Base-by-base conservation (phyloP, 2,113 vertebrate genomes). In the Rhinopithecus roxellana region DNA sequence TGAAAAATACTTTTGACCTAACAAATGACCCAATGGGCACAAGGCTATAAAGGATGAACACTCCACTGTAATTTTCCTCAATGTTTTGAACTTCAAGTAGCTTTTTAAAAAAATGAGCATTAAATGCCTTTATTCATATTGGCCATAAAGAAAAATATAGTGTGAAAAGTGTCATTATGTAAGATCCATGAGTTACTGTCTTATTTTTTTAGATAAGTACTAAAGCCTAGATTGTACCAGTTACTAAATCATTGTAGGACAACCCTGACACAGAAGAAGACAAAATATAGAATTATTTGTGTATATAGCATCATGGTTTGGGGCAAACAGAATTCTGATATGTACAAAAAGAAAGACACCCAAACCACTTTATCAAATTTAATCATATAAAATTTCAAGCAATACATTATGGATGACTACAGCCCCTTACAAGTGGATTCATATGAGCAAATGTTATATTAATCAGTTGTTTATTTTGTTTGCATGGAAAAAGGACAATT, bases 401-500 rank as follows among this genome's bases (percentile, higher is more conserved):
- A 79, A 12, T 79, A 27, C 2, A 81, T 55, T 92, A 40, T 35
- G 8, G 20, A 14, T 55, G 5, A 50, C 5, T 6, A 72, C 13
- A 57, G 32, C 45, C 55, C 27, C 43, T 80, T 89, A 67, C 0
- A 80, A 83, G 50, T 50, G 9, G 30, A 95, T 79, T 57, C 23
- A 43, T 4, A 70, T 22, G n/a, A 85, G 17, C 20, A 95, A 35
- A 79, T 27, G 90, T 72, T 50, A 93, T 7, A 40, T 64, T 77
- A n/a, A 25, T 67, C 17, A 57, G 23, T 3, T 69, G n/a, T 59
- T 70, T 18, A 43, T 94, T 97, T 93, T 45, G 72, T 84, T 97
- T 96, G 82, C 45, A 83, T 8, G 35, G 82, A 91, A 90, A 90
- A 67, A n/a, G 61, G 67, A 30, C 8, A 93, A 89, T 74, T 79